These are phyloP conservation scores for Dryococelus australis DNA, from an alignment of 2,888 invertebrate species.

Conservation along the genomic window DNA sequence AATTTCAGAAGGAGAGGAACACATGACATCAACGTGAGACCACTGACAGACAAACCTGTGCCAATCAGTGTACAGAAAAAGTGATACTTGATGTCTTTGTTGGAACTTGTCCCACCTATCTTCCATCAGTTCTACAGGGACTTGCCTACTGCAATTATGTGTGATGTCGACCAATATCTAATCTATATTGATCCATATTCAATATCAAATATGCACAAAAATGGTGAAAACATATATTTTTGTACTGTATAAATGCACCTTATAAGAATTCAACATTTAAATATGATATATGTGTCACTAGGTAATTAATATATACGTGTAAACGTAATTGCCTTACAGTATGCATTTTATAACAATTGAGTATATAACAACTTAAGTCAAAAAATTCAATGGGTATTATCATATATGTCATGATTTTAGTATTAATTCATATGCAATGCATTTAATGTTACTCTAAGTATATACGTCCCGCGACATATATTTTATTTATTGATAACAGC, in stretches of 20 bases:
- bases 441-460: too few species aligned
- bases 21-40: conserved; percentile 17
- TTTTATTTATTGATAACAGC: too few species aligned
- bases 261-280: too few species aligned
- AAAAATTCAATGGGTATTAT: too few species aligned
- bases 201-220: not conserved
- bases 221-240: not conserved
- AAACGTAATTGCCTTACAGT: too few species aligned
- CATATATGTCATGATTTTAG: too few species aligned
- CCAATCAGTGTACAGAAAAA: conserved; percentile 5
- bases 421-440: too few species aligned
- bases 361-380: too few species aligned
- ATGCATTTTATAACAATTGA: too few species aligned
- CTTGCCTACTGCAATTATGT: not conserved
- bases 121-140: conserved; percentile 11
- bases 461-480: too few species aligned
- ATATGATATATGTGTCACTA: too few species aligned
- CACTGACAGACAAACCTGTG: not conserved
- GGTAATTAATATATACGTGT: too few species aligned
- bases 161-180: conserved; percentile 1
- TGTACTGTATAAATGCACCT: not conserved
- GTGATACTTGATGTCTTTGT: conserved; percentile 17
- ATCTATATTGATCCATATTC: not conserved
- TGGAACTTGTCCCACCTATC: not conserved
- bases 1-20: not conserved